These are phyloP conservation scores for Zaprionus lineosus DNA, from an alignment of 2,888 invertebrate species.

Conservation along the genomic window DNA sequence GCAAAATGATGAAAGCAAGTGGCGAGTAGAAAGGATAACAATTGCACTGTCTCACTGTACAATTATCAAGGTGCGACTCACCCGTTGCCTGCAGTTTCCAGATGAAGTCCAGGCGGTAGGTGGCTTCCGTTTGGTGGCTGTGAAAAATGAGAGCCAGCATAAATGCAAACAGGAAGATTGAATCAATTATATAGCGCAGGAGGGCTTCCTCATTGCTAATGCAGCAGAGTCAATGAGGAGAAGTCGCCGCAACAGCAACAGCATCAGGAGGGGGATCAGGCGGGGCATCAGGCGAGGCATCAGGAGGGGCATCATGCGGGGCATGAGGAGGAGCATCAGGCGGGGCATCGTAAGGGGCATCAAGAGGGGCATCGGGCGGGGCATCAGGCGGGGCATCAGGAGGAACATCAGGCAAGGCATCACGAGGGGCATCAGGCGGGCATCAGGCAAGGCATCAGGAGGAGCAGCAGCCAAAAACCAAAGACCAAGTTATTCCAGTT, in stretches of 20 bases:
- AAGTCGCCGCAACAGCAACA: conserved; percentile 8
- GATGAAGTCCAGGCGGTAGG: conserved; percentile 96
- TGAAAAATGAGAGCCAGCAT: conserved; percentile 93
- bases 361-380: too few relatives aligned
- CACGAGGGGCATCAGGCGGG: too few relatives aligned
- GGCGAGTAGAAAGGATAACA: too few relatives aligned
- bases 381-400: too few relatives aligned
- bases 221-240: conserved; percentile 23
- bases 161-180: conserved; percentile 89
- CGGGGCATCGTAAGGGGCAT: background rate
- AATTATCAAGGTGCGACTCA: too few relatives aligned
- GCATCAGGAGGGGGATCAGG: too few relatives aligned
- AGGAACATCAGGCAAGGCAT: too few relatives aligned
- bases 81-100: conserved; percentile 98
- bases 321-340: background rate
- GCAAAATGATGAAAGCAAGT: too few relatives aligned
- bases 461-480: conserved; percentile 23
- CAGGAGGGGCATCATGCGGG: too few relatives aligned
- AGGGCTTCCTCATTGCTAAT: conserved; percentile 81
- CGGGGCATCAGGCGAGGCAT: too few relatives aligned
- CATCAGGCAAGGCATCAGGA: background rate
- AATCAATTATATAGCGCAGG: conserved; percentile 83
- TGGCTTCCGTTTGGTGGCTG: conserved; percentile 96
- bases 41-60: too few relatives aligned
- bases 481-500: conserved; percentile 63